Conservation (phyloP, 2,888 invertebrate species). For the Anticlea derivata region DNA sequence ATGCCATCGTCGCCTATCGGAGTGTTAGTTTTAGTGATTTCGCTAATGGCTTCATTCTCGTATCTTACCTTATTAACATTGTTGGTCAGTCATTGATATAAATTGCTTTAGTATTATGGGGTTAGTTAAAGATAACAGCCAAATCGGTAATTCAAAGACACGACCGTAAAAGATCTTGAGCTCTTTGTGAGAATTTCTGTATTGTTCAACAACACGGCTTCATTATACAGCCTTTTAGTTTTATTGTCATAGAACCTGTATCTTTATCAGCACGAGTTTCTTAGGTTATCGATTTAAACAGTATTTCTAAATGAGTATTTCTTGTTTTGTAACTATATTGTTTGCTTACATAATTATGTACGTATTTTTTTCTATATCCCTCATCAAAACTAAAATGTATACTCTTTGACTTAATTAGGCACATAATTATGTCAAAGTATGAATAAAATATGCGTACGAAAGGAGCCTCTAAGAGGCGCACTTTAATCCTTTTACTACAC, state of each 20-base stretch:
- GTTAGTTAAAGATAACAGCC: conserved; percentile 42
- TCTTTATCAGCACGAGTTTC: not conserved
- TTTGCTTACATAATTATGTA: too few relatives aligned
- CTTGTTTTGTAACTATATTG: too few relatives aligned
- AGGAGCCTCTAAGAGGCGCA: too few relatives aligned
- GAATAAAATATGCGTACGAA: too few relatives aligned
- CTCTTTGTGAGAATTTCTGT: conserved; percentile 21
- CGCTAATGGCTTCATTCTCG: conserved; percentile 67
- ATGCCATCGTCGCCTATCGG: conserved; percentile 20
- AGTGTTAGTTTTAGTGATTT: conserved; percentile 74
- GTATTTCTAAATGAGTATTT: too few relatives aligned
- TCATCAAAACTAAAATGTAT: too few relatives aligned
- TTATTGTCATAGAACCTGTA: conserved; percentile 23
- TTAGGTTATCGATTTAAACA: not conserved
- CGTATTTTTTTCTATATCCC: too few relatives aligned
- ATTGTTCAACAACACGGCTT: conserved; percentile 26
- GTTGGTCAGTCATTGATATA: conserved; percentile 57
- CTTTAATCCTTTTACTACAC: too few relatives aligned
- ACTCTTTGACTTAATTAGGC: too few relatives aligned
- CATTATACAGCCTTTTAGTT: conserved; percentile 22
- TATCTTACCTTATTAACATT: conserved; percentile 60
- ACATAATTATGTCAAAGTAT: too few relatives aligned
- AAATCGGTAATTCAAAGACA: conserved; percentile 34
- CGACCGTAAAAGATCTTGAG: conserved; percentile 23
- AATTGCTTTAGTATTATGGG: conserved; percentile 48